Percentiles rank a stretch among this genome's conserved stretches.
These are phyloP conservation scores for Pristis pectinata DNA, from an alignment of 2,797 vertebrate species.

Conservation along the genomic window DNA sequence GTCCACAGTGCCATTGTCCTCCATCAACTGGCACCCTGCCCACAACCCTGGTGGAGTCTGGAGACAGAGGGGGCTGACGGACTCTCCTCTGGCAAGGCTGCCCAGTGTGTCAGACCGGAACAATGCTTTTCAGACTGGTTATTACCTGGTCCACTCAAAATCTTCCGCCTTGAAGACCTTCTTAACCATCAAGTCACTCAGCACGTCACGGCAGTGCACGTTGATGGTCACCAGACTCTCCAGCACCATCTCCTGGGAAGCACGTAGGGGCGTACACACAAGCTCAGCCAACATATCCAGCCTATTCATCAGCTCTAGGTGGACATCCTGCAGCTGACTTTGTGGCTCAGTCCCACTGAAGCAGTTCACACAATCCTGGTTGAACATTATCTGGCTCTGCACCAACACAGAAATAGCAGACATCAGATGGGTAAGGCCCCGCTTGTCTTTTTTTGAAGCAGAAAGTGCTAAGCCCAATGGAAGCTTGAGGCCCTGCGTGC, in stretches of 20 bases:
- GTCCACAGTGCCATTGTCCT: not conserved
- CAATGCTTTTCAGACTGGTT: no score
- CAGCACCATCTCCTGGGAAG: conserved; percentile 47
- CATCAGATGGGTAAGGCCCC: not conserved
- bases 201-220: conserved; percentile 53
- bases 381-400: conserved; percentile 60
- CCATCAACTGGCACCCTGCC: not conserved
- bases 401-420: conserved; percentile 30
- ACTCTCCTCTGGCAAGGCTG: not conserved
- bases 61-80: not conserved
- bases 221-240: conserved; percentile 49
- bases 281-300: conserved; percentile 46
- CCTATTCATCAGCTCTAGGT: conserved; percentile 36
- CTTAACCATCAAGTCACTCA: conserved; percentile 46
- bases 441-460: not conserved
- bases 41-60: not conserved
- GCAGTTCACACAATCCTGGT: conserved; percentile 48
- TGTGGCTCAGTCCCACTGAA: conserved; percentile 45
- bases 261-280: conserved; percentile 38
- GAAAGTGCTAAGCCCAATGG: not conserved
- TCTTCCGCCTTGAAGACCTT: conserved; percentile 46
- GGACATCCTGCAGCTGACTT: conserved; percentile 42
- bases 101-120: not conserved
- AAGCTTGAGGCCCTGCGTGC: not conserved
- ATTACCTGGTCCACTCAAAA: conserved; percentile 59